Evolutionary conservation across 2,797 vertebrate species (phyloP).

Genomic region (Spinus pinus): DNA sequence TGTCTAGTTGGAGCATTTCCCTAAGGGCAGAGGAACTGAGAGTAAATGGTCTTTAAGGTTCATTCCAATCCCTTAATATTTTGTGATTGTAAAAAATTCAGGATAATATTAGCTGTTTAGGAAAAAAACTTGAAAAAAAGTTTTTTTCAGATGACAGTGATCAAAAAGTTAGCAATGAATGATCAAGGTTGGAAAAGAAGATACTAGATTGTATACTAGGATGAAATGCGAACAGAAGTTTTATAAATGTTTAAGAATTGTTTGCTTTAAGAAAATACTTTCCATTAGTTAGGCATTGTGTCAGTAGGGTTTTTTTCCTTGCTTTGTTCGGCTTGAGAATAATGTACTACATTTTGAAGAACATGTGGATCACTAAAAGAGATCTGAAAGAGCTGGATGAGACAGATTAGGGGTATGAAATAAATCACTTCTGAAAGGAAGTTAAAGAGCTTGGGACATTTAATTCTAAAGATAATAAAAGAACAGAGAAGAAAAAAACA

Average conservation of each 20-base stretch:
- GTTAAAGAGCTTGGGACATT: neutral
- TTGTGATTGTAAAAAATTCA: neutral
- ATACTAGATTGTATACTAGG: neutral
- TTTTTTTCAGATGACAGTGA: neutral
- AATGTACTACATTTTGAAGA: neutral
- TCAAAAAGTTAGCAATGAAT: neutral
- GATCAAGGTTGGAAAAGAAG: neutral
- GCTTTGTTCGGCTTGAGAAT: neutral
- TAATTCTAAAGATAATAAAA: neutral
- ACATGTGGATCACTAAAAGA: neutral
- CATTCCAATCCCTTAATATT: neutral
- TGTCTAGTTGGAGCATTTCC: neutral
- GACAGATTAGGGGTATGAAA: neutral
- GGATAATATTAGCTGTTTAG: neutral
- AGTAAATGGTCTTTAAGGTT: neutral
- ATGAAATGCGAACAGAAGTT: neutral
- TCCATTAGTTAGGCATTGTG: neutral
- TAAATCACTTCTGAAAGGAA: neutral
- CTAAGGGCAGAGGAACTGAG: neutral
- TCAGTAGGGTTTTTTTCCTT: too few species aligned
- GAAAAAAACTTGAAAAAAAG: neutral
- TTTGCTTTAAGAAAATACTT: neutral
- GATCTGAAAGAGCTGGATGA: neutral
- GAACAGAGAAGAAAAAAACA: accelerated
- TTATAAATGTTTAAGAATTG: neutral